Conservation (phyloP, 2,888 invertebrate species). For the Ecliptopera silaceata region DNA sequence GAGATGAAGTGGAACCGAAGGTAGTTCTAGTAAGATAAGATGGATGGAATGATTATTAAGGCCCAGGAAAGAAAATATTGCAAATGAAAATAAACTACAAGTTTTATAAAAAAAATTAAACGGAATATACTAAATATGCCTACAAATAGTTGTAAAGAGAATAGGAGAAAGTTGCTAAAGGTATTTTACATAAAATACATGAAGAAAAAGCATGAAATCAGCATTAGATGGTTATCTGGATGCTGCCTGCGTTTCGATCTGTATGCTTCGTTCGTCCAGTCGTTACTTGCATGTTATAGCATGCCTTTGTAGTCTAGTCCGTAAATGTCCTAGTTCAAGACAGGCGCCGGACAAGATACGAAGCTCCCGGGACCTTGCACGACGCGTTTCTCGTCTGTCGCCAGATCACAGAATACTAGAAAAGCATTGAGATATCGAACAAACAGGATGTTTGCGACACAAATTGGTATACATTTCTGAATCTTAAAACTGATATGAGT, state of each 20-base stretch:
- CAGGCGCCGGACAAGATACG: constrained; percentile 63
- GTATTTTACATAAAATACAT: neutral
- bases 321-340: constrained; percentile 18
- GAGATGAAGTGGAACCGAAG: neutral
- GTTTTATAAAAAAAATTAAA: no score
- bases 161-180: neutral
- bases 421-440: constrained; percentile 41
- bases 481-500: neutral
- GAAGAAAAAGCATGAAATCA: neutral
- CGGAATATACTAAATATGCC: no score
- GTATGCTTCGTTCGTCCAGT: neutral
- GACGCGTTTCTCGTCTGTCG: constrained; percentile 52
- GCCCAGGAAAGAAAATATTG: no score
- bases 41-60: no score
- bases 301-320: constrained; percentile 3
- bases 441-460: neutral
- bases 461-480: neutral
- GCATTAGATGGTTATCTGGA: neutral
- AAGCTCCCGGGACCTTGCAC: constrained; percentile 75
- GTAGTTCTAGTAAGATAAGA: no score
- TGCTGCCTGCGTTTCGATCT: neutral
- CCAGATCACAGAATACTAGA: constrained; percentile 45
- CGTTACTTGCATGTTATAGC: neutral
- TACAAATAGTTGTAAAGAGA: no score
- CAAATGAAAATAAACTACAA: no score